Evolutionary conservation across 2,113 vertebrate species (phyloP).

Genomic region (Holacanthus passer): DNA sequence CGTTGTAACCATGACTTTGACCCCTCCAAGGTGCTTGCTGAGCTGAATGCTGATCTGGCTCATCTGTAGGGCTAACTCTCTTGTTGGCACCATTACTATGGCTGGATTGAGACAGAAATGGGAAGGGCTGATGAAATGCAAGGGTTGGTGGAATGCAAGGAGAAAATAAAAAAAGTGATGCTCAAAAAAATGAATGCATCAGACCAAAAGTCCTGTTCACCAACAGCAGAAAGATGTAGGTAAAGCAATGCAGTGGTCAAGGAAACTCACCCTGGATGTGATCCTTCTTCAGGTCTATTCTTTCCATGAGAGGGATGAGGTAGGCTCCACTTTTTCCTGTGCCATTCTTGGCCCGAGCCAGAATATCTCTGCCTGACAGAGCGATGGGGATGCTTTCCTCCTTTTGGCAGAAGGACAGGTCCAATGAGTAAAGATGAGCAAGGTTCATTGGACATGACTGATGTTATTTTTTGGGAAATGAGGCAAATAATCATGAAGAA

Average conservation of each 20-base stretch:
- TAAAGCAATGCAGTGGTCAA: not conserved
- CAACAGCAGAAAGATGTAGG: not conserved
- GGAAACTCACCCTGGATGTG: slow-evolving; percentile 78
- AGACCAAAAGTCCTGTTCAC: not conserved
- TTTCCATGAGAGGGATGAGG: slow-evolving; percentile 84
- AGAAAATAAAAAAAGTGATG: slow-evolving; percentile 1
- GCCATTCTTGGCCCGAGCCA: slow-evolving; percentile 84
- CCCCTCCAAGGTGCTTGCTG: slow-evolving; percentile 82
- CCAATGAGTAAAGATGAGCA: not conserved
- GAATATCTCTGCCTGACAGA: slow-evolving; percentile 82
- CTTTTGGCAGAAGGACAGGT: slow-evolving; percentile 54
- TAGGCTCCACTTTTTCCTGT: slow-evolving; percentile 85
- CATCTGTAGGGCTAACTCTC: slow-evolving; percentile 82
- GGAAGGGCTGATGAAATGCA: slow-evolving; percentile 36
- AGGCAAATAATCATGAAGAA: not conserved
- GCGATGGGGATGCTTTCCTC: slow-evolving; percentile 85
- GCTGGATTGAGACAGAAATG: slow-evolving; percentile 61
- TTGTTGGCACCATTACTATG: slow-evolving; percentile 82
- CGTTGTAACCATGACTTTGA: slow-evolving; percentile 83
- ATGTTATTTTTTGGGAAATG: not conserved
- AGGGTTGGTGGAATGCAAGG: slow-evolving; percentile 20
- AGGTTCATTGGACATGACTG: not conserved
- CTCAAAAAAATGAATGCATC: not conserved
- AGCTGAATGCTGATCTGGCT: slow-evolving; percentile 84
- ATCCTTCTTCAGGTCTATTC: slow-evolving; percentile 83